A percentile compares a stretch with the other conserved stretches of the same genome.
phyloP scores from a whole-genome alignment of 2,797 vertebrate species.

The Sebastes cheni region DNA sequence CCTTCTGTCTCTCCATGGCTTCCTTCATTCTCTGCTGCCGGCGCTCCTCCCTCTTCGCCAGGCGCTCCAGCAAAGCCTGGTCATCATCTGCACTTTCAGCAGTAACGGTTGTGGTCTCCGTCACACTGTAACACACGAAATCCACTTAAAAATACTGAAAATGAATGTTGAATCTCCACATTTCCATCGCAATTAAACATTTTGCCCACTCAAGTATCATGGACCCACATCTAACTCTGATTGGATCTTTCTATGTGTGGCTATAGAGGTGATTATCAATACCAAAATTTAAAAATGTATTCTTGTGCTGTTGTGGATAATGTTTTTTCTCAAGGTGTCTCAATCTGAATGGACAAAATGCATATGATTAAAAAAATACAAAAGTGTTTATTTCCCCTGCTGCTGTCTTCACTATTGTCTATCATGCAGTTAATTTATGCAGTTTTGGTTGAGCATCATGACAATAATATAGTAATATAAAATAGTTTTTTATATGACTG shows the following conservation, averaged over 20 bases:
- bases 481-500: too few relatives aligned
- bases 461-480: not conserved
- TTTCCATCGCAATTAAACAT: not conserved
- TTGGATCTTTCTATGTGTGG: not conserved
- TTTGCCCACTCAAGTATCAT: not conserved
- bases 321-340: not conserved
- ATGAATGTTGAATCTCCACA: not conserved
- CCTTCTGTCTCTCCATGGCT: constrained; percentile 93
- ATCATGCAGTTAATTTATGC: not conserved
- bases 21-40: constrained; percentile 92
- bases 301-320: too few relatives aligned
- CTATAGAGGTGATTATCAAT: not conserved
- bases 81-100: constrained; percentile 85
- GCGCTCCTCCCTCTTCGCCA: constrained; percentile 92
- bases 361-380: not conserved
- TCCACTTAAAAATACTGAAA: not conserved
- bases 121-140: constrained; percentile 72
- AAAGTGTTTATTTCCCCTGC: not conserved
- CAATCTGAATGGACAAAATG: not conserved
- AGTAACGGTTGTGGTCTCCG: constrained; percentile 58
- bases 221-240: not conserved
- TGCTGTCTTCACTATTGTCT: not conserved
- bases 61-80: constrained; percentile 87
- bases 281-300: not conserved
- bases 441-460: not conserved